Percentiles rank a stretch among this genome's conserved stretches.
These are phyloP conservation scores for Drosophila grimshawi DNA, from an alignment of 1,140 invertebrate species.

Conservation along the genomic window DNA sequence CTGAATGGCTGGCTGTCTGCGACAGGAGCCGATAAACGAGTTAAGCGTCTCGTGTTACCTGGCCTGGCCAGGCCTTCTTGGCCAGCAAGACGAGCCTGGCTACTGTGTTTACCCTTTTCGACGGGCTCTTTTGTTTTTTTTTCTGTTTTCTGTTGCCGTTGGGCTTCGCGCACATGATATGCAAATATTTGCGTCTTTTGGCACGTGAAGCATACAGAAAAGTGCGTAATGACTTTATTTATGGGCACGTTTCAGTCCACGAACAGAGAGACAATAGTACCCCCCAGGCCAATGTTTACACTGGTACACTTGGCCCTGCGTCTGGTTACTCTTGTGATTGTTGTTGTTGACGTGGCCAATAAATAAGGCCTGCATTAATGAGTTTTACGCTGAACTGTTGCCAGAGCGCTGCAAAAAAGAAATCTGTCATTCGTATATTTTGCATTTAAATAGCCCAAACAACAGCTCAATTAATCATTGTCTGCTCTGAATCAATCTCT, in stretches of 20 bases:
- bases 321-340: neutral
- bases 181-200: conserved; percentile 68
- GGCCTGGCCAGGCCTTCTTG: neutral
- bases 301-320: neutral
- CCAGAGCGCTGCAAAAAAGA: conserved; percentile 27
- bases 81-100: conserved; percentile 1
- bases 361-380: conserved; percentile 71
- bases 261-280: conserved; percentile 55
- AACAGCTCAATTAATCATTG: conserved; percentile 74
- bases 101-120: conserved; percentile 48
- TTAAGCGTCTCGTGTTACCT: conserved; percentile 41
- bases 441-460: conserved; percentile 64
- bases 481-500: conserved; percentile 50
- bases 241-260: conserved; percentile 38
- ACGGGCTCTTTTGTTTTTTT: conserved; percentile 4
- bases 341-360: conserved; percentile 64
- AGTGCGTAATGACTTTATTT: conserved; percentile 81
- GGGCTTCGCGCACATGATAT: conserved; percentile 49
- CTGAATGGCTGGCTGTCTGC: neutral
- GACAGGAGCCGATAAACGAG: conserved; percentile 13
- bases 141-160: conserved; percentile 15
- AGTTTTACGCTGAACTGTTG: conserved; percentile 57
- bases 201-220: conserved; percentile 33
- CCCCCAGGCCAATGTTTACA: conserved; percentile 62
- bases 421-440: conserved; percentile 4